A percentile compares a stretch with the other conserved stretches of the same genome.
Evolutionary conservation across 2,888 invertebrate genomes (phyloP).

Genomic region (Temnothorax rugatulus): DNA sequence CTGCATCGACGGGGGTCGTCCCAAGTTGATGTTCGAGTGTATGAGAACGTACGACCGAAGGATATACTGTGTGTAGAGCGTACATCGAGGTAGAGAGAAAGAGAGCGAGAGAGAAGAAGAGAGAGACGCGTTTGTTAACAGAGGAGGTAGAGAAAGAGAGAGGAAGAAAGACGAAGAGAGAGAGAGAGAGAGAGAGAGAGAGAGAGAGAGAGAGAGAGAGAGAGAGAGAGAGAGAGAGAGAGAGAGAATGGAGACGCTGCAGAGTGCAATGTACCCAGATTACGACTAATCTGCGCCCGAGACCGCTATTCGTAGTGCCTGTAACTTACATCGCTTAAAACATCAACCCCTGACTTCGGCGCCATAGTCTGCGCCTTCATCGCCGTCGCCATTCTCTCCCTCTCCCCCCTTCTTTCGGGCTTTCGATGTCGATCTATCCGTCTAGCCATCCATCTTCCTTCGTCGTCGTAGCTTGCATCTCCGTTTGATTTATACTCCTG

Average conservation of each 20-base stretch:
- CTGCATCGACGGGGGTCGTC: conserved; percentile 1
- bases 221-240: conserved; percentile 33
- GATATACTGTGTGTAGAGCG: conserved; percentile 39
- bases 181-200: conserved; percentile 41
- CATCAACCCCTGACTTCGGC: conserved; percentile 75
- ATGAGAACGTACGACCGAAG: conserved; percentile 61
- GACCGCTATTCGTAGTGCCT: conserved; percentile 74
- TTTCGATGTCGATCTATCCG: conserved; percentile 25
- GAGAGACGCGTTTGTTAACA: neutral
- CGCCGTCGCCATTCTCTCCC: conserved; percentile 62
- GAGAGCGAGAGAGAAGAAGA: neutral
- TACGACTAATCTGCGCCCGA: conserved; percentile 79
- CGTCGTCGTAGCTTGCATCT: conserved; percentile 64
- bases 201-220: too few relatives aligned
- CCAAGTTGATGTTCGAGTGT: conserved; percentile 45
- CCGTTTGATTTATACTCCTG: conserved; percentile 70
- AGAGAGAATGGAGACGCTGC: conserved; percentile 56
- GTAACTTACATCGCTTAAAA: conserved; percentile 79
- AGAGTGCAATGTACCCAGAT: conserved; percentile 79
- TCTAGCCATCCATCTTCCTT: conserved; percentile 11
- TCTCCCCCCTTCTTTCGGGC: conserved; percentile 37
- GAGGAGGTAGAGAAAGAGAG: neutral
- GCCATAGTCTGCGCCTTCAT: conserved; percentile 68
- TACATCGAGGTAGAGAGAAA: conserved; percentile 2
- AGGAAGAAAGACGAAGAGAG: conserved; percentile 12